Evolutionary conservation across 2,888 invertebrate species (phyloP), one percentile per base, ranked within the genome.

Genomic region (Papilio gigon): DNA sequence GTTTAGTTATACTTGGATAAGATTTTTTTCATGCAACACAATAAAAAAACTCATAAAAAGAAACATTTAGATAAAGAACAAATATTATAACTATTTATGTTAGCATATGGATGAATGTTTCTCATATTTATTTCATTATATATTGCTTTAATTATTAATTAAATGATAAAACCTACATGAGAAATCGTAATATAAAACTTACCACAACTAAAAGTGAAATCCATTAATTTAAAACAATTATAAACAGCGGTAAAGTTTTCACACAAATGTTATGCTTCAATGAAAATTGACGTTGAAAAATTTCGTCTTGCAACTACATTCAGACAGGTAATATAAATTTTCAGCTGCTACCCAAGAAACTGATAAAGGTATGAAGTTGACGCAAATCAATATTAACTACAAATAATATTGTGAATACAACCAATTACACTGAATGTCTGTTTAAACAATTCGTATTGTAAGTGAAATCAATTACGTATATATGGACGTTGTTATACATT

Each of bases 131-230:
- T 50, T 64, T 14, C 27, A 50, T 50, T 17, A 68, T 11, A 25
- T 25, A 64, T 4, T 30, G 25, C 20, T 22, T 35, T 0, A 44
- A 20, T 22, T 44, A 40, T 12, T 11, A 42, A 37, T 66, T 59
- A 12, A 64, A 64, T 12, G 40, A 58, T 68, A 50, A 59, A 60
- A 17, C 20, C 65, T n/a, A 65, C 6, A 53, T 53, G 12, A 61
- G 30, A 37, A 33, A 65, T 65, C 4, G 14, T 4, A 37, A 53
- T 1, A n/a, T 58, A 63, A 65, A 30, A 80, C 89, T 88, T 76
- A 90, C 90, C 83, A 77, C 87, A 88, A 37, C 81, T 76, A 79
- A 88, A 90, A 70, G 86, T 82, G 68, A 81, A 82, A 75, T 83
- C 84, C 87, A 89, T 89, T 71, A 72, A 75, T 69, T 71, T 60